Conservation (phyloP, 2,888 invertebrate genomes). For the Oeneis ivallda region DNA sequence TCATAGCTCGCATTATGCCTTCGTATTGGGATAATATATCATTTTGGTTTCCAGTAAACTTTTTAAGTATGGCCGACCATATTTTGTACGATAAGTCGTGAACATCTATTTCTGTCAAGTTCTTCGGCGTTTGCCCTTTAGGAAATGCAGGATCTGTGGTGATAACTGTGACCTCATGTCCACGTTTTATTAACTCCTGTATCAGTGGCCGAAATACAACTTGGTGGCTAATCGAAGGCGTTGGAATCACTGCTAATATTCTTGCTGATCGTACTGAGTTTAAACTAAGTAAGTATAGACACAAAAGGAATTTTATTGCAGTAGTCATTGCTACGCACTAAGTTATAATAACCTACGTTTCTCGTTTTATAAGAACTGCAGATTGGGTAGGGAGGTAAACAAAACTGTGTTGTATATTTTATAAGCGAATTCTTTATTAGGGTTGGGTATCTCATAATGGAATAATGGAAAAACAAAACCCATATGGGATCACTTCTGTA, state of each 20-base stretch:
- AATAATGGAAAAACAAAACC: too few relatives aligned
- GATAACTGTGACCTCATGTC: conserved; percentile 56
- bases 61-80: conserved; percentile 30
- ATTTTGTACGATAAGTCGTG: conserved; percentile 42
- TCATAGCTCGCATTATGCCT: conserved; percentile 13
- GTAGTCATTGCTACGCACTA: conserved; percentile 5
- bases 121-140: conserved; percentile 39
- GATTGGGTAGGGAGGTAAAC: too few relatives aligned
- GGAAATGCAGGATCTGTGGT: conserved; percentile 51
- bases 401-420: too few relatives aligned
- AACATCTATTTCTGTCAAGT: conserved; percentile 53
- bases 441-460: too few relatives aligned
- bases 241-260: conserved; percentile 55
- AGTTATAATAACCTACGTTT: not conserved
- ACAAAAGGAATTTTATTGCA: not conserved
- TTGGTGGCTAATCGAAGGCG: conserved; percentile 59
- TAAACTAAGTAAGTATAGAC: not conserved
- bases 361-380: not conserved
- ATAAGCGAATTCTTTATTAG: too few relatives aligned
- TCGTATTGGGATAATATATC: conserved; percentile 35
- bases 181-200: conserved; percentile 51
- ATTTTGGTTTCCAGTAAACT: conserved; percentile 13
- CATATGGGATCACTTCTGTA: too few relatives aligned
- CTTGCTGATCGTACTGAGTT: conserved; percentile 43
- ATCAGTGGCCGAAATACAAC: conserved; percentile 50